phyloP scores from a whole-genome alignment of 2,113 vertebrate species.

The Crotalus helleri region DNA sequence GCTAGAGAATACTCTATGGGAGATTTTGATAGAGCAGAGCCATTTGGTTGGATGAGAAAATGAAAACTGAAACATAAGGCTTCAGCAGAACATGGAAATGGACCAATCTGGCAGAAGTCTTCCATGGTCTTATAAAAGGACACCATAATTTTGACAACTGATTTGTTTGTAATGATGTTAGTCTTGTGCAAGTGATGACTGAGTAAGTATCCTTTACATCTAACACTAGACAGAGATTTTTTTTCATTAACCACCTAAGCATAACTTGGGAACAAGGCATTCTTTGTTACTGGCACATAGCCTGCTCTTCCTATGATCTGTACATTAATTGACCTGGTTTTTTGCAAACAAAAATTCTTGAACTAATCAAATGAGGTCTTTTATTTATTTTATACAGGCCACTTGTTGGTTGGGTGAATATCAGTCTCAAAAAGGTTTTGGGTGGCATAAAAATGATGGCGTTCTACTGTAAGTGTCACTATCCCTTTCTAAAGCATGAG shows the following conservation, averaged over 20 bases:
- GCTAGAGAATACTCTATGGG: background rate
- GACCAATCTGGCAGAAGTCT: background rate
- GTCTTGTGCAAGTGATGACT: background rate
- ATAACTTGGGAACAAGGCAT: background rate
- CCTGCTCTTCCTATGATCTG: background rate
- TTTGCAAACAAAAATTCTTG: background rate
- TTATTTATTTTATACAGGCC: background rate
- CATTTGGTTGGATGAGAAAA: background rate
- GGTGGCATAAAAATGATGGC: accelerated
- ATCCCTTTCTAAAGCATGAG: background rate
- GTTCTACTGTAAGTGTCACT: background rate
- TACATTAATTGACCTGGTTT: background rate
- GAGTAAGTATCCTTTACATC: background rate
- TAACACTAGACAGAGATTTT: too few relatives aligned
- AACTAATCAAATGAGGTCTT: background rate
- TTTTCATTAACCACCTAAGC: background rate
- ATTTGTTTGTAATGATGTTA: background rate
- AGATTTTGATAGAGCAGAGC: background rate
- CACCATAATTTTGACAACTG: background rate
- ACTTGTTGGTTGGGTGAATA: background rate
- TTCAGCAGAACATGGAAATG: background rate
- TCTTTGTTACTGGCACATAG: background rate
- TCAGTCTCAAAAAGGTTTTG: accelerated
- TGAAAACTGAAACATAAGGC: too few relatives aligned
- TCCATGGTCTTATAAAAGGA: background rate